Evolutionary conservation across 2,888 invertebrate genomes (phyloP).

Genomic region (Clistopyga incitator): DNA sequence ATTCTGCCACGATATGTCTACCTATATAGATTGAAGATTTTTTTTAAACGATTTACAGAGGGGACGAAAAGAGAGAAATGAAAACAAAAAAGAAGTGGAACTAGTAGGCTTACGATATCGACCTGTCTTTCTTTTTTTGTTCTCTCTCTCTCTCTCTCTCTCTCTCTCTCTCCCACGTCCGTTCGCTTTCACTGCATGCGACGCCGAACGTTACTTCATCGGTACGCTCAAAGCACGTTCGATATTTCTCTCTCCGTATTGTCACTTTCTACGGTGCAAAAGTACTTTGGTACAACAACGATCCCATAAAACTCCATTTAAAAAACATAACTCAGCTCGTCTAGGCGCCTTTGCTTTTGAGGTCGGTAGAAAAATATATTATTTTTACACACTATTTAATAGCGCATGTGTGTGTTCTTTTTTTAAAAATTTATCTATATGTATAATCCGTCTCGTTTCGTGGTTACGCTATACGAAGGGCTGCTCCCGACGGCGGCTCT

Average conservation of each 20-base stretch:
- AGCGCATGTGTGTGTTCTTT: conserved; percentile 55
- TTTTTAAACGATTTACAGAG: not conserved
- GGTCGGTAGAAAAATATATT: conserved; percentile 73
- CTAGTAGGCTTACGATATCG: conserved; percentile 68
- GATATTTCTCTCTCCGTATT: conserved; percentile 41
- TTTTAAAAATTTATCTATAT: conserved; percentile 53
- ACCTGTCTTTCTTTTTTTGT: conserved; percentile 57
- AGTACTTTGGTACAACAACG: conserved; percentile 28
- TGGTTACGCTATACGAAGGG: conserved; percentile 39
- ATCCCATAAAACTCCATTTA: conserved; percentile 48
- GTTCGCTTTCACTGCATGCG: conserved; percentile 49
- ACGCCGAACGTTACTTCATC: conserved; percentile 49
- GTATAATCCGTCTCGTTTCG: conserved; percentile 64
- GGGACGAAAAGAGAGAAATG: conserved; percentile 20
- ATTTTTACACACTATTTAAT: conserved; percentile 54
- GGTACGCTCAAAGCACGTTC: conserved; percentile 49
- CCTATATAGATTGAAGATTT: conserved; percentile 62
- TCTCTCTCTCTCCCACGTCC: conserved; percentile 34
- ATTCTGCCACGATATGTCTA: conserved; percentile 68
- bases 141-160: conserved; percentile 33
- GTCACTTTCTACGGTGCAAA: conserved; percentile 43
- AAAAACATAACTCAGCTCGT: conserved; percentile 45
- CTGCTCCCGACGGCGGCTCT: conserved; percentile 57
- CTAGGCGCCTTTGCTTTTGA: conserved; percentile 10
- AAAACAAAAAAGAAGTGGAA: conserved; percentile 50